Evolutionary conservation across 1,140 invertebrate genomes (phyloP).

Genomic region (Epicauta chinensis): DNA sequence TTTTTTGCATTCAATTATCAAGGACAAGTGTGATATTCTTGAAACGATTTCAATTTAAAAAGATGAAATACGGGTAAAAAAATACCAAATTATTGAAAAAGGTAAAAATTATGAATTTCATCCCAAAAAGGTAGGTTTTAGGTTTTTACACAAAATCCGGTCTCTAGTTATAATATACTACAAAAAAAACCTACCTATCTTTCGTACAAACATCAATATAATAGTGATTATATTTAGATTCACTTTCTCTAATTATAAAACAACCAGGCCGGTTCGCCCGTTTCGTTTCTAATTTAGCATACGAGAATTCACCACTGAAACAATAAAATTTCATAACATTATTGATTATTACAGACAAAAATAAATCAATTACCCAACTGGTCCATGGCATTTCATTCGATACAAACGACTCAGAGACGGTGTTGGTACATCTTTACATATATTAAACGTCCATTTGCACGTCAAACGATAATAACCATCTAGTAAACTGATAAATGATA

Average conservation of each 20-base stretch:
- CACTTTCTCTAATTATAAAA: slow-evolving; percentile 76
- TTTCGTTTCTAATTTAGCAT: slow-evolving; percentile 74
- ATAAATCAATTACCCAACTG: slow-evolving; percentile 52
- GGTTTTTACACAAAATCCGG: too few species aligned
- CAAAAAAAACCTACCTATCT: slow-evolving; percentile 51
- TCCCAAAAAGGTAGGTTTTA: too few species aligned
- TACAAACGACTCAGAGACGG: slow-evolving; percentile 69
- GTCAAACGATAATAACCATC: slow-evolving; percentile 85
- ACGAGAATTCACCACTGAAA: slow-evolving; percentile 71
- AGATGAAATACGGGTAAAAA: too few species aligned
- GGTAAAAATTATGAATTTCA: too few species aligned
- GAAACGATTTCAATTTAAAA: too few species aligned
- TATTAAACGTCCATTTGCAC: slow-evolving; percentile 84
- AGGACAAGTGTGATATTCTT: too few species aligned
- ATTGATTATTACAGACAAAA: slow-evolving; percentile 9
- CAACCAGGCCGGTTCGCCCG: slow-evolving; percentile 64
- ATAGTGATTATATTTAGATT: slow-evolving; percentile 67
- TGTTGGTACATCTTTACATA: slow-evolving; percentile 71
- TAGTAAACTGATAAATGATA: slow-evolving; percentile 76
- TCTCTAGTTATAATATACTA: too few species aligned
- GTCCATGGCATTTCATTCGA: slow-evolving; percentile 77
- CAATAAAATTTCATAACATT: slow-evolving; percentile 19
- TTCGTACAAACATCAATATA: slow-evolving; percentile 74
- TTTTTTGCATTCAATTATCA: too few species aligned
- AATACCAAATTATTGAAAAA: too few species aligned